Percentiles rank a stretch among this genome's conserved stretches.
Conservation (phyloP, 1,140 invertebrate genomes). For the Panonychus citri region DNA sequence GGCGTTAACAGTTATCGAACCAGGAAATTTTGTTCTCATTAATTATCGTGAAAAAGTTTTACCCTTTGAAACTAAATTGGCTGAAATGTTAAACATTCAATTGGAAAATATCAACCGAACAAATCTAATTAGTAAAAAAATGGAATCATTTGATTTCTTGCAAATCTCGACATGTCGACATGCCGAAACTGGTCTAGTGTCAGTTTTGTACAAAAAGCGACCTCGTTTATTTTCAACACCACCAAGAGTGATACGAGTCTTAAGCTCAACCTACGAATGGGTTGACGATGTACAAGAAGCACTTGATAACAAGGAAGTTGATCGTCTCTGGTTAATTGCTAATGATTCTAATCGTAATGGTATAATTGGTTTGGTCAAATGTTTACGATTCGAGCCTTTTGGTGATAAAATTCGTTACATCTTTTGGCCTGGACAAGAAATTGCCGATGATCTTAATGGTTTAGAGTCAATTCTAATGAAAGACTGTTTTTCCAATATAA, state of each 20-base stretch:
- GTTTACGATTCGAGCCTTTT: conserved; percentile 55
- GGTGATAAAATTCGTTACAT: conserved; percentile 39
- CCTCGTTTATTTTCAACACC: not conserved
- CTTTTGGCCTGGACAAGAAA: conserved; percentile 2
- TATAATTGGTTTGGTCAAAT: conserved; percentile 64
- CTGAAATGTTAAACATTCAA: not conserved
- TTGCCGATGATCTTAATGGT: not conserved
- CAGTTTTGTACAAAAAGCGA: not conserved
- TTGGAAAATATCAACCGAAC: not conserved
- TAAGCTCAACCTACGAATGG: conserved; percentile 32
- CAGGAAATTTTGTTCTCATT: not conserved
- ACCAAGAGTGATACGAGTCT: too few species aligned
- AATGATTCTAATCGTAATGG: conserved; percentile 34
- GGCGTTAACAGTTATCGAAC: not conserved
- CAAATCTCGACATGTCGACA: not conserved
- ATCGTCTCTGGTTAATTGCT: conserved; percentile 37
- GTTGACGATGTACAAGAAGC: conserved; percentile 33
- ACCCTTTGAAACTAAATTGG: not conserved
- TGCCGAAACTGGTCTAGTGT: not conserved
- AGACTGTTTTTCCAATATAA: conserved; percentile 61
- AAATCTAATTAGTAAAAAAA: not conserved
- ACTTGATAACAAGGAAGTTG: conserved; percentile 23
- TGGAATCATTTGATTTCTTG: not conserved
- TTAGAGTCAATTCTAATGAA: conserved; percentile 31
- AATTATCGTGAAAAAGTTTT: not conserved